phyloP scores from a whole-genome alignment of 2,797 vertebrate species.

The Zonotrichia albicollis region DNA sequence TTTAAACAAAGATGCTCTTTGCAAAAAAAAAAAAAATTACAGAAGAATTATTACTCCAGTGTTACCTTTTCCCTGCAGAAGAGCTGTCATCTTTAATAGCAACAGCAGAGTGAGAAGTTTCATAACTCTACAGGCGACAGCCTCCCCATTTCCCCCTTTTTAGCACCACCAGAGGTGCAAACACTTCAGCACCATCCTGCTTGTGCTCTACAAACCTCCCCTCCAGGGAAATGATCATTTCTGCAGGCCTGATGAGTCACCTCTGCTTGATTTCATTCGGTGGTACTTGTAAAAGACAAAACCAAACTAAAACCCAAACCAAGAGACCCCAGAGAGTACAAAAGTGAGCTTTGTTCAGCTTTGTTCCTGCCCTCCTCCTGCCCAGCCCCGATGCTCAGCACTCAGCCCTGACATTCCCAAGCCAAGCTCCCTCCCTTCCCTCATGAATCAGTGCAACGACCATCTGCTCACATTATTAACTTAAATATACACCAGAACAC shows the following conservation, averaged over 20 bases:
- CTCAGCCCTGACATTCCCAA: background rate
- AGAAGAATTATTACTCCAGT: background rate
- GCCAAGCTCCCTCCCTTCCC: slow-evolving; percentile 6
- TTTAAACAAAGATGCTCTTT: background rate
- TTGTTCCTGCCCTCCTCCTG: background rate
- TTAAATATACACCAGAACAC: slow-evolving; percentile 49
- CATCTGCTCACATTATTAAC: slow-evolving; percentile 58
- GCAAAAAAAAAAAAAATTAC: background rate
- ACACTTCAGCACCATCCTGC: background rate
- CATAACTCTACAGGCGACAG: background rate
- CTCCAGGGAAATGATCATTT: background rate
- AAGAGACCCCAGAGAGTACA: background rate
- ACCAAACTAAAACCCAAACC: background rate
- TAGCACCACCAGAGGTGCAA: background rate
- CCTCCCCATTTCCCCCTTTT: background rate
- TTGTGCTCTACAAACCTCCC: background rate
- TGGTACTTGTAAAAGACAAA: background rate
- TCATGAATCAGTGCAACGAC: slow-evolving; percentile 36
- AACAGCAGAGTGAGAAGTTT: background rate
- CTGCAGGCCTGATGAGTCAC: background rate
- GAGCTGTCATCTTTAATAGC: background rate
- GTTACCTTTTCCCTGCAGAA: background rate
- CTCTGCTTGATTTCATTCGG: background rate
- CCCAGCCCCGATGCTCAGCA: background rate
- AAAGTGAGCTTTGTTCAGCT: background rate